phyloP scores from a whole-genome alignment of 2,888 invertebrate genomes.

The Pogonocherus hispidulus region DNA sequence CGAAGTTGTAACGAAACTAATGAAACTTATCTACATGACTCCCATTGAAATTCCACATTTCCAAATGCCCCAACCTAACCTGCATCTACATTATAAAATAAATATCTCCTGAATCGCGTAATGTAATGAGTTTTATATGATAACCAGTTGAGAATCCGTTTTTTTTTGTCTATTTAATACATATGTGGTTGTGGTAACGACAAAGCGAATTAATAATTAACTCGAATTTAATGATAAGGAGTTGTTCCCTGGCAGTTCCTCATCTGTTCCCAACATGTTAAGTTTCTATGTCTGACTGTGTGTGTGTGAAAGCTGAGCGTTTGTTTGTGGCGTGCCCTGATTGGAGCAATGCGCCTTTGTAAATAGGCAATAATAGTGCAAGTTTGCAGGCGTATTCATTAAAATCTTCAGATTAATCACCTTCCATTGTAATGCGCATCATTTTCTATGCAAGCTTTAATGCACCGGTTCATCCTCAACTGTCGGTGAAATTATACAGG shows the following conservation, averaged over 20 bases:
- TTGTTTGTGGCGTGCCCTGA: conserved; percentile 44
- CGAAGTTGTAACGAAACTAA: too few relatives aligned
- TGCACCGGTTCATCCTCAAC: neutral
- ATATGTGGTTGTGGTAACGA: too few relatives aligned
- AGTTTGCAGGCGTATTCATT: conserved; percentile 44
- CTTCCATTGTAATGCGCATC: conserved; percentile 45
- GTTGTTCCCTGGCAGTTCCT: conserved; percentile 38
- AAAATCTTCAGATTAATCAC: conserved; percentile 45
- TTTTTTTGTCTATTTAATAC: too few relatives aligned
- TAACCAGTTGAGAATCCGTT: too few relatives aligned
- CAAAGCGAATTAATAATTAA: conserved; percentile 36
- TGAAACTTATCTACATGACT: too few relatives aligned
- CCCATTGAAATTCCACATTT: too few relatives aligned
- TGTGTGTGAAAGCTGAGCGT: conserved; percentile 33
- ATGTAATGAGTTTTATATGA: too few relatives aligned
- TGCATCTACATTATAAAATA: too few relatives aligned
- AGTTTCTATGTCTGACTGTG: conserved; percentile 30
- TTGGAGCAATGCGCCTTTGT: conserved; percentile 35
- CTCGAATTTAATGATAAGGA: conserved; percentile 32
- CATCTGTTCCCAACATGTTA: conserved; percentile 39
- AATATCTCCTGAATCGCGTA: too few relatives aligned
- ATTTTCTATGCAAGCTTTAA: conserved; percentile 17
- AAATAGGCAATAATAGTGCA: conserved; percentile 41
- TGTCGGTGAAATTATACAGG: too few relatives aligned
- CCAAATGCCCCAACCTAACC: too few relatives aligned